Base-by-base conservation (phyloP, 2,797 vertebrate genomes). In the Huso huso region DNA sequence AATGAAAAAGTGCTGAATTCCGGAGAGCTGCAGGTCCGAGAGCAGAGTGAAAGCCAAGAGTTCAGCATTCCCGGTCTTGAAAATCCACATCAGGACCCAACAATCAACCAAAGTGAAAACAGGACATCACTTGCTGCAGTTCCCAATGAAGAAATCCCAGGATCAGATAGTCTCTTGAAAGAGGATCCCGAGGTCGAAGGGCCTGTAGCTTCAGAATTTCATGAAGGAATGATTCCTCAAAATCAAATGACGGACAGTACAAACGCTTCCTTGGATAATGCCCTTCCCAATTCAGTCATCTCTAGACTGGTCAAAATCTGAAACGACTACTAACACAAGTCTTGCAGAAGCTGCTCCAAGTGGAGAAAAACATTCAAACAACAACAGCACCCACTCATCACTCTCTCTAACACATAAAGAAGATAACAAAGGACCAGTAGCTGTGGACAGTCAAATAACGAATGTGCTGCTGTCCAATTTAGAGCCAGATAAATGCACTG, bases 341-440 rank as follows among this genome's bases (percentile, higher is more conserved):
- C 67, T 75, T 4, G 59, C 49, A 6, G 23, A 65, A 4, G 62
- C 50, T n/a, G n/a, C n/a, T 52, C 61, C 50, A 49, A 67, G 74
- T 2, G 64, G 49, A 10, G 79, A 78, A 55, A 79, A 80, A 59
- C 48, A 76, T 68, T 68, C 77, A 13, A 79, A 70, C 59, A 73
- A 37, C 53, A 74, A 69, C 50, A 67, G 66, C 62, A 72, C 74
- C 49, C 52, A 64, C 18, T 52, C 59, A 8, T 73, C 66, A 8
- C 68, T 51, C 10, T 66, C 7, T 61, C 74, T 57, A 51, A 70
- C 49, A n/a, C 72, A 76, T 50, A 72, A 75, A 57, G 61, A 10
- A 15, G 7, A 65, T n/a, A 9, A 10, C 53, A 55, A n/a, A 10
- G n/a, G n/a, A 10, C 9, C 53, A 55, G n/a, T 10, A 55, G 53